phyloP scores from a whole-genome alignment of 2,797 vertebrate genomes.

The Falco peregrinus region DNA sequence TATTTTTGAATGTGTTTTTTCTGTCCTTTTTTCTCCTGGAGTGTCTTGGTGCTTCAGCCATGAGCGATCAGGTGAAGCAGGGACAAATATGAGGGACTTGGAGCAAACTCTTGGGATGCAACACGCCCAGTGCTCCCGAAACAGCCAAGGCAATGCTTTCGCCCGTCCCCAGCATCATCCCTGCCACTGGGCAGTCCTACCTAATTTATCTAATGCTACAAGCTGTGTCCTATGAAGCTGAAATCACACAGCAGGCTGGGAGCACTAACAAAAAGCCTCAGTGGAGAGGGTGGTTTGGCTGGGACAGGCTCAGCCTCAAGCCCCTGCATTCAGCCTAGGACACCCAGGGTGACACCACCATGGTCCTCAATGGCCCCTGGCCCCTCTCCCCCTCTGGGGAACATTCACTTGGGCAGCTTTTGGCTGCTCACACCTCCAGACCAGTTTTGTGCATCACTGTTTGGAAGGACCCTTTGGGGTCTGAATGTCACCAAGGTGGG shows the following conservation, averaged over 20 bases:
- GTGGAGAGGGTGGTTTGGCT: not conserved
- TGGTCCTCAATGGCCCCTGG: fast-evolving
- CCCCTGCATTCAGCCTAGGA: no score
- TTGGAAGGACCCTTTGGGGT: not conserved
- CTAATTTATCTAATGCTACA: fast-evolving
- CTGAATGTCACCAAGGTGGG: fast-evolving
- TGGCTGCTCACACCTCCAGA: not conserved
- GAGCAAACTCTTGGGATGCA: not conserved
- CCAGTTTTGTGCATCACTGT: not conserved
- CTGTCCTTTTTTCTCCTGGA: not conserved
- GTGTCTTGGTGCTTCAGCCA: not conserved
- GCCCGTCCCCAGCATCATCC: not conserved
- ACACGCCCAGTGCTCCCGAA: fast-evolving
- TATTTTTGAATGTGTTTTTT: not conserved
- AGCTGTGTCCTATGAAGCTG: not conserved
- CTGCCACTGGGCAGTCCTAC: not conserved
- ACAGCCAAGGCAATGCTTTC: not conserved
- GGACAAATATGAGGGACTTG: fast-evolving
- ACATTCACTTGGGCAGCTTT: not conserved
- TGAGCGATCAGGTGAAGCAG: fast-evolving
- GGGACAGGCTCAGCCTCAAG: not conserved
- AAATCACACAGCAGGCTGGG: not conserved
- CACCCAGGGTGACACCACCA: fast-evolving
- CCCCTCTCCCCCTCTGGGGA: not conserved
- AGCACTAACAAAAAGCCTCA: not conserved